Conservation (phyloP, 2,113 vertebrate species). For the Aepyceros melampus region DNA sequence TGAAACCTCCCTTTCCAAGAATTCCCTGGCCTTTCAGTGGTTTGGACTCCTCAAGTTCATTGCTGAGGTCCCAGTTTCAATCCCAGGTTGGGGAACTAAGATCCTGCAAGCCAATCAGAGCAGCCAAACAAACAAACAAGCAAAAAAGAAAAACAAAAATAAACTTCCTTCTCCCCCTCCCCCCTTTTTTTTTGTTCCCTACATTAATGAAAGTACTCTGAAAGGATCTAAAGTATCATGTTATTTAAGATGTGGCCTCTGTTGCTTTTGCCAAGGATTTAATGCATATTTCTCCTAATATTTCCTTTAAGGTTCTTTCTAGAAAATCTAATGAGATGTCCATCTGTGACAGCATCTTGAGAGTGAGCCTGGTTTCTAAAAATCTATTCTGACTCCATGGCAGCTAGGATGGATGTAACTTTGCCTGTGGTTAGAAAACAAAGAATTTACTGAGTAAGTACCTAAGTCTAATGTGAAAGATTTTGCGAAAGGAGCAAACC, state of each 20-base stretch:
- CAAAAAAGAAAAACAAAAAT: not conserved
- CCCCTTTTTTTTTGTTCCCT: not conserved
- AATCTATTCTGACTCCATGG: not conserved
- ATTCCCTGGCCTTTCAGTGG: not conserved
- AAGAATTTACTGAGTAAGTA: slow-evolving; percentile 47
- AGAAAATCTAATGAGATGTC: not conserved
- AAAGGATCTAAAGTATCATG: not conserved
- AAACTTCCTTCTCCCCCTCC: not conserved
- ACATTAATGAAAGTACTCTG: not conserved
- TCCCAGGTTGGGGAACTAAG: not conserved
- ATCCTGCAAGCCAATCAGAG: not conserved
- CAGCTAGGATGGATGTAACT: not conserved
- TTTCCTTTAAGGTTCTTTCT: slow-evolving; percentile 29
- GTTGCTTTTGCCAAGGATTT: not conserved
- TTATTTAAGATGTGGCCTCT: not conserved
- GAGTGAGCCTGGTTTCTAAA: not conserved
- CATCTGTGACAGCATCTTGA: not conserved
- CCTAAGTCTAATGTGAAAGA: not conserved
- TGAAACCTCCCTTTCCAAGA: not conserved
- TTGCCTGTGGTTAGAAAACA: slow-evolving; percentile 30
- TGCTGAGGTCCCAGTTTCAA: not conserved
- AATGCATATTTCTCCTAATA: slow-evolving; percentile 3
- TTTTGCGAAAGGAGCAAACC: slow-evolving; percentile 4
- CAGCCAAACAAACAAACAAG: not conserved
- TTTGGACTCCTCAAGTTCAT: not conserved